Evolutionary conservation across 2,888 invertebrate genomes (phyloP).

Genomic region (Drosophila subsilvestris): DNA sequence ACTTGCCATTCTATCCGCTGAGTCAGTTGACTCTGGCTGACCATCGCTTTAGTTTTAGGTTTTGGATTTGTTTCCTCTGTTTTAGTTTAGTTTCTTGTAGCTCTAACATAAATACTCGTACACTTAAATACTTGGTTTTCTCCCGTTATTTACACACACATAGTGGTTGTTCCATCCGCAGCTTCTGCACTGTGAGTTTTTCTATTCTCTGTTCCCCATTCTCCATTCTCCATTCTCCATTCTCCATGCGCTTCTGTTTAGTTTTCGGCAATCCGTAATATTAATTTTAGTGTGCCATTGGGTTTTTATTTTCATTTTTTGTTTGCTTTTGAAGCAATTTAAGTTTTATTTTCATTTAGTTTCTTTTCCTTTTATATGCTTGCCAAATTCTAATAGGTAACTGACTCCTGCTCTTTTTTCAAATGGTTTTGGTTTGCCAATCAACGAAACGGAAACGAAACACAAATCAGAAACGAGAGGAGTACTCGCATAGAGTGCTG

Average conservation of each 20-base stretch:
- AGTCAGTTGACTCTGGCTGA: constrained; percentile 25
- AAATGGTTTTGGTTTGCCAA: constrained; percentile 79
- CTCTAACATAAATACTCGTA: constrained; percentile 69
- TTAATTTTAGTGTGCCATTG: constrained; percentile 54
- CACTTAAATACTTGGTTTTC: constrained; percentile 65
- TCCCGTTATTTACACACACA: constrained; percentile 65
- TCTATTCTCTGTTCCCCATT: constrained; percentile 28
- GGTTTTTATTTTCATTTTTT: constrained; percentile 36
- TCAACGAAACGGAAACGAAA: constrained; percentile 68
- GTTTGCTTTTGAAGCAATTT: constrained; percentile 28
- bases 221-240: constrained; percentile 49
- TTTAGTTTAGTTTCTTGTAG: constrained; percentile 57
- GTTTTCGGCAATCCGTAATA: constrained; percentile 47
- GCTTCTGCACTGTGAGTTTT: constrained; percentile 14
- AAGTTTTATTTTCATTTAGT: constrained; percentile 39
- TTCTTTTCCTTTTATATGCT: constrained; percentile 48
- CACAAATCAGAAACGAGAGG: constrained; percentile 47
- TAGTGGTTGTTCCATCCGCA: constrained; percentile 47
- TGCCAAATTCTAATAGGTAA: constrained; percentile 83
- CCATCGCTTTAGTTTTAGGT: constrained; percentile 47
- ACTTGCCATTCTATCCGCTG: too few relatives aligned
- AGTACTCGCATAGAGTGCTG: constrained; percentile 32
- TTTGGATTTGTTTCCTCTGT: constrained; percentile 41
- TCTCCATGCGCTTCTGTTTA: constrained; percentile 38
- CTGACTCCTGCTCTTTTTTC: constrained; percentile 84